These are phyloP conservation scores for Ladona fulva DNA, from an alignment of 1,140 invertebrate species.

Conservation along the genomic window DNA sequence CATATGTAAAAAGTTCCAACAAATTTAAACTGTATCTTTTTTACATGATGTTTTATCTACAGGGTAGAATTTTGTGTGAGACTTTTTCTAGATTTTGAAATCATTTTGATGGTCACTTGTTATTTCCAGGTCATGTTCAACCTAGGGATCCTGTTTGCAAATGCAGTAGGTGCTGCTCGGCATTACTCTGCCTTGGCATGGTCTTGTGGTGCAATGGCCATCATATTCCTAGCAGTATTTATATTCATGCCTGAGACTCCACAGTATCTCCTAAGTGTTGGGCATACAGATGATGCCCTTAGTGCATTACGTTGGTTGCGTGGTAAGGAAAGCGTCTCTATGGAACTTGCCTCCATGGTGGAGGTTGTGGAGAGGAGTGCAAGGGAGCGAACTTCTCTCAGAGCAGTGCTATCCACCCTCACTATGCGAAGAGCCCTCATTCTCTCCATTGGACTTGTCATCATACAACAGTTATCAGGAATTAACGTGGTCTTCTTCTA, in stretches of 20 bases:
- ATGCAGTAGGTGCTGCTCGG: not conserved
- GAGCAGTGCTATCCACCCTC: constrained; percentile 47
- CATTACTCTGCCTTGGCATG: constrained; percentile 45
- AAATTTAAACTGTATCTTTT: no score
- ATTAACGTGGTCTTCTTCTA: constrained; percentile 80
- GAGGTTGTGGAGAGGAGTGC: constrained; percentile 44
- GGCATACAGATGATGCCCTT: not conserved
- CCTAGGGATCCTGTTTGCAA: not conserved
- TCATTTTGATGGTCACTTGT: no score
- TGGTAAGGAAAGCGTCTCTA: not conserved
- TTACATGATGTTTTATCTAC: no score
- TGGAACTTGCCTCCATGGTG: not conserved
- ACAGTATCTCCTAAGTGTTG: constrained; percentile 46
- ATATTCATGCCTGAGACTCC: constrained; percentile 77
- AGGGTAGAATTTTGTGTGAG: no score
- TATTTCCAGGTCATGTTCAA: not conserved
- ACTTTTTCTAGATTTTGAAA: no score
- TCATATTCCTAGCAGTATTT: constrained; percentile 54
- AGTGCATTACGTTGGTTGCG: not conserved
- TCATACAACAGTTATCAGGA: constrained; percentile 70
- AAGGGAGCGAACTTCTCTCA: constrained; percentile 40
- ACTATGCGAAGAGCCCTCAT: constrained; percentile 54
- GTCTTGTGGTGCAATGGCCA: constrained; percentile 53
- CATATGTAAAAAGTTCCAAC: no score
- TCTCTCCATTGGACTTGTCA: constrained; percentile 58